These are phyloP conservation scores for Beaufortia kweichowensis DNA, from an alignment of 2,113 vertebrate species.

Conservation along the genomic window DNA sequence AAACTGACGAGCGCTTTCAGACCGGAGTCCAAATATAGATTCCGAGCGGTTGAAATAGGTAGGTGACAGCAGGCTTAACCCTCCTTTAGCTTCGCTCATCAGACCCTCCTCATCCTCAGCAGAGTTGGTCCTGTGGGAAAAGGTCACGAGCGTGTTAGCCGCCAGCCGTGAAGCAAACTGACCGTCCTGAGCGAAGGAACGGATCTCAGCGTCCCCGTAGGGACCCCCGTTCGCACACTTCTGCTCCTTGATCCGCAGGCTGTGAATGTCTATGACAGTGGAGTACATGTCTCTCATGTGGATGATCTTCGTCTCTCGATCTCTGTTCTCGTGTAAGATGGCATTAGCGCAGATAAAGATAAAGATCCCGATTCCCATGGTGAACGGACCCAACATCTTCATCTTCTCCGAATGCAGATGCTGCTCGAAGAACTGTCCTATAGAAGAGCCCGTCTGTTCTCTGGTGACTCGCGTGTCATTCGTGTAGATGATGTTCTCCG, in stretches of 20 bases:
- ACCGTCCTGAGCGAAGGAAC: slow-evolving; percentile 66
- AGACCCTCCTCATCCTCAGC: slow-evolving; percentile 83
- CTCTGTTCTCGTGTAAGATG: slow-evolving; percentile 96
- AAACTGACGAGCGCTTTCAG: slow-evolving; percentile 73
- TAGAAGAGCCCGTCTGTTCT: slow-evolving; percentile 70
- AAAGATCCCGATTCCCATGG: slow-evolving; percentile 98
- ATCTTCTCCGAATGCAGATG: slow-evolving; percentile 93
- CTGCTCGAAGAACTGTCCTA: slow-evolving; percentile 87
- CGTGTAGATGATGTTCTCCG: slow-evolving; percentile 61
- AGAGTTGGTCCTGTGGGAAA: slow-evolving; percentile 75
- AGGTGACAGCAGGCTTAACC: slow-evolving; percentile 78
- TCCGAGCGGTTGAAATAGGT: slow-evolving; percentile 77
- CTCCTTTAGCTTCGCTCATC: slow-evolving; percentile 72
- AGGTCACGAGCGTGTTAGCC: slow-evolving; percentile 79
- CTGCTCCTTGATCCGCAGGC: slow-evolving; percentile 84
- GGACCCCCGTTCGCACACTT: slow-evolving; percentile 80
- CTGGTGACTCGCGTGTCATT: slow-evolving; percentile 70
- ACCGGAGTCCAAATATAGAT: slow-evolving; percentile 77
- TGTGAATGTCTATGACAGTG: slow-evolving; percentile 96
- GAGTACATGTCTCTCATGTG: slow-evolving; percentile 99
- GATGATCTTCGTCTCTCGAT: slow-evolving; percentile 98
- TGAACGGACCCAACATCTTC: slow-evolving; percentile 98
- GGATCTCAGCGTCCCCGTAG: slow-evolving; percentile 71
- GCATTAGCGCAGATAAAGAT: slow-evolving; percentile 98
- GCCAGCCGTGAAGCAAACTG: slow-evolving; percentile 77